Evolutionary conservation across 2,797 vertebrate species (phyloP).

Genomic region (Xiphorhynchus erythropygius): DNA sequence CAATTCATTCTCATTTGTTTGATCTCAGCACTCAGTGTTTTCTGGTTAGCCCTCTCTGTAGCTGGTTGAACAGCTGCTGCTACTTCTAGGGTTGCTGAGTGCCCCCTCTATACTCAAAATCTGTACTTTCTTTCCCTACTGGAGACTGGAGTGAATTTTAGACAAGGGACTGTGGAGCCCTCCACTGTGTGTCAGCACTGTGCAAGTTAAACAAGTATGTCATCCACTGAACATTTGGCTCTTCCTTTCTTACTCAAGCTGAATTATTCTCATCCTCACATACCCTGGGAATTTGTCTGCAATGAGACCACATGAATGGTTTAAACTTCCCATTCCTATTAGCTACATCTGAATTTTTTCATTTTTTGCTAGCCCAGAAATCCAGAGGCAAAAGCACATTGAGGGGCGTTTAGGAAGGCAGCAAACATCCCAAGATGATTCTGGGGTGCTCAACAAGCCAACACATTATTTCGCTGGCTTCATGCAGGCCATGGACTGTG

Average conservation of each 20-base stretch:
- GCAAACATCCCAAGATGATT: neutral
- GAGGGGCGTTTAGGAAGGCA: neutral
- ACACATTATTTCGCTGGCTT: neutral
- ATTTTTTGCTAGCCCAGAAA: neutral
- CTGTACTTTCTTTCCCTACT: neutral
- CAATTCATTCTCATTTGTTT: neutral
- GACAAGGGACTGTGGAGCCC: neutral
- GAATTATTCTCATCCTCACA: neutral
- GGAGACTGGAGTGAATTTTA: neutral
- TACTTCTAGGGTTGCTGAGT: neutral
- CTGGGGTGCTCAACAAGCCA: neutral
- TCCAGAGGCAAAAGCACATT: neutral
- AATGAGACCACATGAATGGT: neutral
- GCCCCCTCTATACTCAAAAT: neutral
- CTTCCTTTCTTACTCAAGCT: neutral
- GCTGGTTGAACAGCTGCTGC: neutral
- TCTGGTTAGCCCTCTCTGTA: neutral
- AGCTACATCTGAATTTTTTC: neutral
- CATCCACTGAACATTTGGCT: neutral
- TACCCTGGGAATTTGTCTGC: neutral
- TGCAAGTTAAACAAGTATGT: neutral
- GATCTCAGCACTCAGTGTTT: neutral
- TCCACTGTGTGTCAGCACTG: constrained; percentile 41
- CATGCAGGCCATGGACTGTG: neutral
- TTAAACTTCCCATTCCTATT: neutral